Percentiles rank a stretch among this genome's conserved stretches.
phyloP scores from a whole-genome alignment of 2,113 vertebrate genomes.

The Corynorhinus townsendii region DNA sequence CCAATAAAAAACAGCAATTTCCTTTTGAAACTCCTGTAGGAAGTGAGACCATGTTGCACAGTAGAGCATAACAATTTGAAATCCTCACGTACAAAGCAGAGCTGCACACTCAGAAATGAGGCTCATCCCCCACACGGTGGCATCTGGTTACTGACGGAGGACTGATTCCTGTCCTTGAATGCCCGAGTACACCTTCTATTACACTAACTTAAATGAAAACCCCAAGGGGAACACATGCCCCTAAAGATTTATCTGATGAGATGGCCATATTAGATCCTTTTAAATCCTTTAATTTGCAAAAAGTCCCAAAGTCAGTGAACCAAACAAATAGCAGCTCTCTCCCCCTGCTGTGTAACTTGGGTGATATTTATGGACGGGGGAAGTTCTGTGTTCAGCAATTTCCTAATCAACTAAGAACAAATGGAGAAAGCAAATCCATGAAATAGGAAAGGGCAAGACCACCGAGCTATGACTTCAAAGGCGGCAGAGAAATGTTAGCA shows the following conservation, averaged over 20 bases:
- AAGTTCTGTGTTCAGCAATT: conserved; percentile 74
- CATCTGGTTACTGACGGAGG: conserved; percentile 24
- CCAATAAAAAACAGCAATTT: conserved; percentile 52
- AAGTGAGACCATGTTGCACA: conserved; percentile 50
- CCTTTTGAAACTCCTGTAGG: conserved; percentile 49
- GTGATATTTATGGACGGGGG: conserved; percentile 67
- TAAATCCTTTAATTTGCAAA: conserved; percentile 69
- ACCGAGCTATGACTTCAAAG: conserved; percentile 65
- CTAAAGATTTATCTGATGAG: conserved; percentile 62
- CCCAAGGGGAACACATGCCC: conserved; percentile 45
- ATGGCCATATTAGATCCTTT: conserved; percentile 30
- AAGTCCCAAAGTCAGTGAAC: conserved; percentile 28
- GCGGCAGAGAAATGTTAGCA: conserved; percentile 46
- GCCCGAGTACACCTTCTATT: conserved; percentile 48
- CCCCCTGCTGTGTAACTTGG: conserved; percentile 30
- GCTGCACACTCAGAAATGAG: background rate
- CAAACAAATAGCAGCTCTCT: conserved; percentile 48
- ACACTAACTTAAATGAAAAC: conserved; percentile 60
- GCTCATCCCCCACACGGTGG: background rate
- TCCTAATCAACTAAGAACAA: conserved; percentile 76
- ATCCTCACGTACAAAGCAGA: conserved; percentile 53
- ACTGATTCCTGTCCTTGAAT: conserved; percentile 57
- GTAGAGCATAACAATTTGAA: conserved; percentile 52
- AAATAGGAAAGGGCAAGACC: conserved; percentile 73
- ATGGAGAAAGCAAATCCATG: conserved; percentile 69